Percentiles rank a stretch among this genome's conserved stretches.
Evolutionary conservation across 2,113 vertebrate genomes (phyloP).

Genomic region (Macquaria ambigua): DNA sequence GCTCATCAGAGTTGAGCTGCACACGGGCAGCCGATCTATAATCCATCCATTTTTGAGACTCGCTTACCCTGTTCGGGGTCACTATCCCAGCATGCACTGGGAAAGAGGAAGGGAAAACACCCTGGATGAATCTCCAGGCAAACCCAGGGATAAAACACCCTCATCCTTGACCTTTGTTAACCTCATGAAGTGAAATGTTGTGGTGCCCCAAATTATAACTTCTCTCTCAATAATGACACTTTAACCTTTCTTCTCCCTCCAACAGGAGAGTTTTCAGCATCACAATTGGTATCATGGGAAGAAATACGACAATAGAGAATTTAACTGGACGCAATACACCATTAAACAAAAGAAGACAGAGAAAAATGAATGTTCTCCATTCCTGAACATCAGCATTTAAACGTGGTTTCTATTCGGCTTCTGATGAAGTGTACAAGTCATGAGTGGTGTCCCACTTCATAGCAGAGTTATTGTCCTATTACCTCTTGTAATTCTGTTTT

Average conservation of each 20-base stretch:
- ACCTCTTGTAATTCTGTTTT: neutral
- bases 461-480: neutral
- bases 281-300: too few relatives aligned
- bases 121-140: neutral
- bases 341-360: neutral
- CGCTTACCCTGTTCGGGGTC: conserved; percentile 38
- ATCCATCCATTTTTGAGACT: conserved; percentile 44
- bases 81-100: conserved; percentile 57
- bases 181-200: neutral
- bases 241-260: neutral
- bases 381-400: neutral
- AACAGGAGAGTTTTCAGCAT: neutral
- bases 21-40: conserved; percentile 56
- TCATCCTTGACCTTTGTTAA: neutral
- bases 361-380: too few relatives aligned
- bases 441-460: neutral
- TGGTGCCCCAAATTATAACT: neutral
- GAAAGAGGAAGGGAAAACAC: conserved; percentile 8
- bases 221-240: neutral
- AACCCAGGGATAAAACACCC: conserved; percentile 21
- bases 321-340: neutral
- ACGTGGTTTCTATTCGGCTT: neutral
- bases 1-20: conserved; percentile 66
- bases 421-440: neutral
- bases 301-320: neutral